Evolutionary conservation across 2,113 vertebrate genomes (phyloP), one percentile per base, ranked within the genome.

Genomic region (Fulica atra): DNA sequence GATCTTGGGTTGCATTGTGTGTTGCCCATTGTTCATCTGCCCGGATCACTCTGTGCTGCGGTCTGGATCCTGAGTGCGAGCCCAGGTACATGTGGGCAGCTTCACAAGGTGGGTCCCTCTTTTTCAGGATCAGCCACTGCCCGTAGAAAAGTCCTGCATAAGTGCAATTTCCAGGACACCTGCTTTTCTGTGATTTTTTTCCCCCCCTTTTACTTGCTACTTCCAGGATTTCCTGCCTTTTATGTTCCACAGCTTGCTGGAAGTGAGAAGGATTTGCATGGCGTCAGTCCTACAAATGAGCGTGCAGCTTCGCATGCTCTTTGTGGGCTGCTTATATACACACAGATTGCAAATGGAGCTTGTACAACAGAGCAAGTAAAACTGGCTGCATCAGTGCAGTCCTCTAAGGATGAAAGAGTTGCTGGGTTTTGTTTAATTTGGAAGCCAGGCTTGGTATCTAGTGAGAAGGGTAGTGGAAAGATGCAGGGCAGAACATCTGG

Each of bases 171-270:
- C 33, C 53, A 79, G 38, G 36, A 50, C 25, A 66, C 40, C 35
- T 25, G 46, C 31, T 36, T 68, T n/a, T 28, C 42, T 54, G 13
- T 19, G 7, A 7, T 5, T 35, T 21, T 46, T 13, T 7, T 3
- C 13, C 60, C 18, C 40, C 50, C 5, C 40, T 46, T 89, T 89
- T 51, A 29, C 5, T 6, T 89, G 26, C 48, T 81, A 2, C 42
- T 94, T 95, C 48, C 93, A 96, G 96, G 94, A 96, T 92, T 85
- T 97, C 94, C 95, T 95, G 89, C 77, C 86, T 86, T 97, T 95
- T 95, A 77, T 92, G 44, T 84, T 86, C 86, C 83, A n/a, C 80
- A 60, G 0, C 60, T 77, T 86, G 56, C 48, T 91, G 77, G 73
- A 69, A 81, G 10, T 25, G 19, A 71, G 81, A 26, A 68, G 61